A percentile compares a stretch with the other conserved stretches of the same genome.
These are phyloP conservation scores for Eudorcas thomsonii DNA, from an alignment of 2,113 vertebrate species.

Conservation along the genomic window DNA sequence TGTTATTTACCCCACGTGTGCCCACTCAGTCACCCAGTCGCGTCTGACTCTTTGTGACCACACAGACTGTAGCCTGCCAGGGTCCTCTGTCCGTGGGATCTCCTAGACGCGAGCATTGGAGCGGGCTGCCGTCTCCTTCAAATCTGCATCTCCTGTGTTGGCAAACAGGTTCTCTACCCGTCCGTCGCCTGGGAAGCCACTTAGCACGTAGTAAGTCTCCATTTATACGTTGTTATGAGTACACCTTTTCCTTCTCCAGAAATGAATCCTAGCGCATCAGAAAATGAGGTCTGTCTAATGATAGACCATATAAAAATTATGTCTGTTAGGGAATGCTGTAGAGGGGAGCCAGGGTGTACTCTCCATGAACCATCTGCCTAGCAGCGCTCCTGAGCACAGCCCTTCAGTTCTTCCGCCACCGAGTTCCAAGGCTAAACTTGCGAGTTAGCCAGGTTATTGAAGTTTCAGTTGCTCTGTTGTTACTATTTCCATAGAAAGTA, in stretches of 20 bases:
- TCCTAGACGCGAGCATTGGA: not conserved
- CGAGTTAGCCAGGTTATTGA: not conserved
- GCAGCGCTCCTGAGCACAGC: not conserved
- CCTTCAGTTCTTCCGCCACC: fast-evolving
- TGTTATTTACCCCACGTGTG: fast-evolving
- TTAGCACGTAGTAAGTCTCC: not conserved
- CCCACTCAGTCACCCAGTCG: not conserved
- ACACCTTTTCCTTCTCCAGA: not conserved
- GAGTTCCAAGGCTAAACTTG: too few relatives aligned
- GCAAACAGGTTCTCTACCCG: not conserved
- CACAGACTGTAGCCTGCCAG: not conserved
- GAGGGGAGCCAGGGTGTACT: fast-evolving
- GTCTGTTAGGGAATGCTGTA: not conserved
- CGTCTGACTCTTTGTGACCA: not conserved
- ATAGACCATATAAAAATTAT: not conserved
- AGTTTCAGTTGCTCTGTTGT: fast-evolving
- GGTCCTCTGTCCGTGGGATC: not conserved
- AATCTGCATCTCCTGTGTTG: fast-evolving
- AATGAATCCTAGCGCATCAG: not conserved
- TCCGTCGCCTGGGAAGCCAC: not conserved
- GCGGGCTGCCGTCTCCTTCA: not conserved
- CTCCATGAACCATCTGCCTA: fast-evolving
- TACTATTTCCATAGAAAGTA: not conserved
- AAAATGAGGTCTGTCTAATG: not conserved
- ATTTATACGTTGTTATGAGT: not conserved